These are phyloP conservation scores for Sepioteuthis lessoniana DNA, from an alignment of 2,888 invertebrate genomes.

Conservation along the genomic window DNA sequence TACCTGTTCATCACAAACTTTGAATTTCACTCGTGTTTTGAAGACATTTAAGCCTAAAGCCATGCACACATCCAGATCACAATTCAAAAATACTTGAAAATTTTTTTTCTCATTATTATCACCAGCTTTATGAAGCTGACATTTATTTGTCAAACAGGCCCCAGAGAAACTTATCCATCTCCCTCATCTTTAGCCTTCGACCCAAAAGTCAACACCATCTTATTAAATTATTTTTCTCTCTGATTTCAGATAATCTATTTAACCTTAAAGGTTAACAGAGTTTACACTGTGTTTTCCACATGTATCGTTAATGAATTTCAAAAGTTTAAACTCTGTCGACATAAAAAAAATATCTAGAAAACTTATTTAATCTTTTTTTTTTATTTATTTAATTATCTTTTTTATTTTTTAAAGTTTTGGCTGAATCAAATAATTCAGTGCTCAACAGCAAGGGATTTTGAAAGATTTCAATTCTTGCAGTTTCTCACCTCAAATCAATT, in stretches of 20 bases:
- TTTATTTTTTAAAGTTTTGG: no score
- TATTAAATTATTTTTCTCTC: background rate
- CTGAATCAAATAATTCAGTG: no score
- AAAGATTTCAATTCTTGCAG: no score
- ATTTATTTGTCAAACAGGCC: background rate
- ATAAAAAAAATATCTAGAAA: no score
- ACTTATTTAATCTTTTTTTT: no score
- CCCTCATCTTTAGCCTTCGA: background rate
- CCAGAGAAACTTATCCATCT: background rate
- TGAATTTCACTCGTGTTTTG: background rate
- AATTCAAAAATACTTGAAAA: no score
- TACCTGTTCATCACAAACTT: background rate
- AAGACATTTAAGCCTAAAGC: background rate
- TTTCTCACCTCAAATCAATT: no score
- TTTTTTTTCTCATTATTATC: background rate
- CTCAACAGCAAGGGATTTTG: no score
- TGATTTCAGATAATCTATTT: background rate
- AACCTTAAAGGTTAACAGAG: background rate
- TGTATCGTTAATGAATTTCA: background rate
- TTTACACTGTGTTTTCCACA: background rate
- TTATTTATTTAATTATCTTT: no score
- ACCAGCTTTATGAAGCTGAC: background rate
- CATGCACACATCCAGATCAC: background rate
- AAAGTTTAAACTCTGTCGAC: background rate
- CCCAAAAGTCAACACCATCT: background rate